Evolutionary conservation across 92 coral and sea anemone species (phyloP).

Genomic region (Porites divaricata): DNA sequence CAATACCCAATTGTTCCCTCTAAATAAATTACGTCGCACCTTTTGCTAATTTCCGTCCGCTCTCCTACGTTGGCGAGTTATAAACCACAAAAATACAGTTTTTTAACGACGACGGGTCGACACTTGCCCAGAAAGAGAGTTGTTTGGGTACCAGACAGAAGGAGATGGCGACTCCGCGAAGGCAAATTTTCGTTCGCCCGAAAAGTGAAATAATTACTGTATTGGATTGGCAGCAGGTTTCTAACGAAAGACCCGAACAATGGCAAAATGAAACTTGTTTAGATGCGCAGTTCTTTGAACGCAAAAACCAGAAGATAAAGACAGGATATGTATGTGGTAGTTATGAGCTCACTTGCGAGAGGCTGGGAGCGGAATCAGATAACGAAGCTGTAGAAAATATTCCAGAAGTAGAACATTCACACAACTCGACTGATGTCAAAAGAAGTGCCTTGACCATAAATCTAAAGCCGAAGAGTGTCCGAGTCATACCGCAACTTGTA

Average conservation of each 20-base stretch:
- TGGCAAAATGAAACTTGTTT: conserved; percentile 31
- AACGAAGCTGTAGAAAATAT: background rate
- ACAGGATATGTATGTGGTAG: conserved; percentile 42
- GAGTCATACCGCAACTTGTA: conserved; percentile 13
- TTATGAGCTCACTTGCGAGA: conserved; percentile 26
- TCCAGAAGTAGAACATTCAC: conserved; percentile 1
- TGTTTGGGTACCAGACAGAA: background rate
- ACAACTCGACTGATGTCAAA: background rate
- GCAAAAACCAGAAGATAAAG: background rate
- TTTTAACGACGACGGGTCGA: background rate
- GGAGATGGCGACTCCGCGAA: background rate
- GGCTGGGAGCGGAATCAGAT: conserved; percentile 1
- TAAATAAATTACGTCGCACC: conserved; percentile 40
- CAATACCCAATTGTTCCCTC: conserved; percentile 34
- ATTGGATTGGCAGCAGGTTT: conserved; percentile 46
- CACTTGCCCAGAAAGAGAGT: background rate
- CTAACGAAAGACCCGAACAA: conserved; percentile 2
- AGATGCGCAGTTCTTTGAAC: conserved; percentile 24
- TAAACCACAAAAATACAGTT: background rate
- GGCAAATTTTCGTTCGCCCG: conserved; percentile 43
- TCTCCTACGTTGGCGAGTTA: conserved; percentile 6
- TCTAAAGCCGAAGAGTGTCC: conserved; percentile 1
- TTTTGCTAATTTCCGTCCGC: conserved; percentile 43
- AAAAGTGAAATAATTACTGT: conserved; percentile 36
- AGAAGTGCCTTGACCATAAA: conserved; percentile 16